A percentile compares a stretch with the other conserved stretches of the same genome.
phyloP scores from a whole-genome alignment of 2,797 vertebrate species.

The Miichthys miiuy region DNA sequence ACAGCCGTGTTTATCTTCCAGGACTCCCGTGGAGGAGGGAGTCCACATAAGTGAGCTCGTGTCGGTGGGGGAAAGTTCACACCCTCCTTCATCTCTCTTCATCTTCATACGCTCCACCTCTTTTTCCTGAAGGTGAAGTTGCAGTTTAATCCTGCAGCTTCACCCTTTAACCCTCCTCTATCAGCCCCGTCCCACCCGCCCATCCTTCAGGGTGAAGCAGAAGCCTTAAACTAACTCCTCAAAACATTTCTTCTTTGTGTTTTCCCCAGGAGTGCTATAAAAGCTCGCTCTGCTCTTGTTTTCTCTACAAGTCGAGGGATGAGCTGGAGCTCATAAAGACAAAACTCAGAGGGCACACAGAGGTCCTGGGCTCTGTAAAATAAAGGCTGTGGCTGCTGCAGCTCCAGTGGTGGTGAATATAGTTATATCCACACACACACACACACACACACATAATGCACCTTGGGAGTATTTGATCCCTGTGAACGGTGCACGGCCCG shows the following conservation, averaged over 20 bases:
- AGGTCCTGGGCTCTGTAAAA: constrained; percentile 78
- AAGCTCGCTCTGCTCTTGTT: constrained; percentile 73
- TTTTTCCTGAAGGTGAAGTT: constrained; percentile 42
- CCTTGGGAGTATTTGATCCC: constrained; percentile 82
- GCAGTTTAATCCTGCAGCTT: constrained; percentile 41
- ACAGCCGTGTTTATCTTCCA: constrained; percentile 71
- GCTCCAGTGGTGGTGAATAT: constrained; percentile 62
- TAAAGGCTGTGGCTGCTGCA: constrained; percentile 45
- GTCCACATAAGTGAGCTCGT: constrained; percentile 55
- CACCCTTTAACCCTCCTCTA: constrained; percentile 24
- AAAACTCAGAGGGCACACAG: constrained; percentile 69
- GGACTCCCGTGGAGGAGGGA: constrained; percentile 68
- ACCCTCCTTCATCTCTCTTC: constrained; percentile 48
- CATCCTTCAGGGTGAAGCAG: constrained; percentile 49
- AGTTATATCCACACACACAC: constrained; percentile 49
- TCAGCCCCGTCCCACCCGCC: constrained; percentile 14
- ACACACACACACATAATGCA: constrained; percentile 47
- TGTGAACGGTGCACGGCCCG: constrained; percentile 68
- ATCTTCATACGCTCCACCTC: constrained; percentile 57
- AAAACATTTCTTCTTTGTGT: constrained; percentile 49
- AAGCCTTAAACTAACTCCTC: constrained; percentile 62
- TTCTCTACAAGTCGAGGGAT: constrained; percentile 77
- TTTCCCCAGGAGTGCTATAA: constrained; percentile 75
- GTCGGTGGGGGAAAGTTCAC: constrained; percentile 68
- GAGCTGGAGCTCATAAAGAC: constrained; percentile 82